A percentile compares a stretch with the other conserved stretches of the same genome.
phyloP scores from a whole-genome alignment of 2,888 invertebrate species.

The Diogma glabrata region DNA sequence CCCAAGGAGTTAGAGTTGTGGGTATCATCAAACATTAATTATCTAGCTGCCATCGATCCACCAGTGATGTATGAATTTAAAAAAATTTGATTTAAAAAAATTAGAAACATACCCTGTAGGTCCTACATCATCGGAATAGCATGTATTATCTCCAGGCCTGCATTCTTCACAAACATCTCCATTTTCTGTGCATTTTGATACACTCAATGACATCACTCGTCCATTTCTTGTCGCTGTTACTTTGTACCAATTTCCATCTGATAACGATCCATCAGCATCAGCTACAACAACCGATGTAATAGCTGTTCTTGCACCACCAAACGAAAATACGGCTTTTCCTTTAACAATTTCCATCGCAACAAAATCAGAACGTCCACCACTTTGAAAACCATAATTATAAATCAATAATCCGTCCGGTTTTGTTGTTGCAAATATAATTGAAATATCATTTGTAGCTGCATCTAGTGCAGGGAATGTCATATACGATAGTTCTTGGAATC shows the following conservation, averaged over 20 bases:
- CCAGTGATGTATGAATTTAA: no score
- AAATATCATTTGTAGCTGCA: slow-evolving; percentile 81
- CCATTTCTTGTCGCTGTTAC: slow-evolving; percentile 85
- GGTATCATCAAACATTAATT: no score
- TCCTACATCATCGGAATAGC: slow-evolving; percentile 77
- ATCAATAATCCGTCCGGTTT: slow-evolving; percentile 76
- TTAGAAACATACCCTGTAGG: slow-evolving; percentile 82
- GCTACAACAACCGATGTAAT: slow-evolving; percentile 68
- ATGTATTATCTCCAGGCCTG: slow-evolving; percentile 65
- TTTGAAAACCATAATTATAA: slow-evolving; percentile 83
- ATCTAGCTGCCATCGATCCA: no score
- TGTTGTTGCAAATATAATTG: slow-evolving; percentile 81
- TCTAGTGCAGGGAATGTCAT: slow-evolving; percentile 81
- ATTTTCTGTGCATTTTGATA: slow-evolving; percentile 70
- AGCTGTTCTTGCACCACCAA: slow-evolving; percentile 79
- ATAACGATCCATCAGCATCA: slow-evolving; percentile 47
- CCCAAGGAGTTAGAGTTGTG: no score
- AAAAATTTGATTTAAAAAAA: no score
- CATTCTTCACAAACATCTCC: slow-evolving; percentile 82
- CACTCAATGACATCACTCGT: slow-evolving; percentile 71
- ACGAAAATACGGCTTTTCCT: slow-evolving; percentile 79
- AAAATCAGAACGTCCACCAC: slow-evolving; percentile 83
- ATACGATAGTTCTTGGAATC: slow-evolving; percentile 80
- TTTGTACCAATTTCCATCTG: slow-evolving; percentile 86
- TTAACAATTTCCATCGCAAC: slow-evolving; percentile 79